Base-by-base conservation (phyloP, 1,140 invertebrate genomes). In the Bombus pascuorum region DNA sequence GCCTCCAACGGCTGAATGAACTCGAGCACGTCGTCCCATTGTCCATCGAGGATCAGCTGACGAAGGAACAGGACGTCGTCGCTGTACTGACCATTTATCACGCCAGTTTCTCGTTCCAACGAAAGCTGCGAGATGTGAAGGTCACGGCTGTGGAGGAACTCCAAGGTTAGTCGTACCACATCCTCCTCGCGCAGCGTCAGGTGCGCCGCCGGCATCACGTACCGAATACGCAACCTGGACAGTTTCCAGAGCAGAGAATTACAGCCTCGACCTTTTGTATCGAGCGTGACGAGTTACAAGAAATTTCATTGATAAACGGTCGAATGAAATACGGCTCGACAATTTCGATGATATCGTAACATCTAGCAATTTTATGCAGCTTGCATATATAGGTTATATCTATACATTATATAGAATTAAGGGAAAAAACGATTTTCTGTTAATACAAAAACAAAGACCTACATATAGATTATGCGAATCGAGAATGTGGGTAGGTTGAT, bases 1-100 rank as follows among this genome's bases (percentile, higher is more conserved):
- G 97, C 96, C 94, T 98, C 97, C n/a, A 99, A 95, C 0, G 99
- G 99, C 95, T 99, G 98, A 77, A 99, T 97, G 94, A 99, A 99
- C 92, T 99, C 98, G 32, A 99, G 95, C 2, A 98, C 98, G 95
- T 99, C 98, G 95, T 99, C 99, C 99, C 99, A 99, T 95, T 99
- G 98, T 42, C 99, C 99, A 95, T 99, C 99, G 22, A 99, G 96
- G 88, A 99, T 99, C 22, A 99, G 96, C 95, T 98, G 98, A 25
- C 99, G 96, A 8, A 99, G 95, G 93, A 99, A 99, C 1, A 99
- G 96, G 1, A 99, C 97, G 94, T 99, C 99, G 94, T 99, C 98
- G 44, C 98, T 95, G 96, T 97, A 97, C 95, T 98, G 95, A 92
- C 97, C 98, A 95, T 99, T 99, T 92, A 99, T 99, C 37, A 99